A percentile compares a stretch with the other conserved stretches of the same genome.
Conservation (phyloP, 1,140 invertebrate genomes). For the Batillaria attramentaria region DNA sequence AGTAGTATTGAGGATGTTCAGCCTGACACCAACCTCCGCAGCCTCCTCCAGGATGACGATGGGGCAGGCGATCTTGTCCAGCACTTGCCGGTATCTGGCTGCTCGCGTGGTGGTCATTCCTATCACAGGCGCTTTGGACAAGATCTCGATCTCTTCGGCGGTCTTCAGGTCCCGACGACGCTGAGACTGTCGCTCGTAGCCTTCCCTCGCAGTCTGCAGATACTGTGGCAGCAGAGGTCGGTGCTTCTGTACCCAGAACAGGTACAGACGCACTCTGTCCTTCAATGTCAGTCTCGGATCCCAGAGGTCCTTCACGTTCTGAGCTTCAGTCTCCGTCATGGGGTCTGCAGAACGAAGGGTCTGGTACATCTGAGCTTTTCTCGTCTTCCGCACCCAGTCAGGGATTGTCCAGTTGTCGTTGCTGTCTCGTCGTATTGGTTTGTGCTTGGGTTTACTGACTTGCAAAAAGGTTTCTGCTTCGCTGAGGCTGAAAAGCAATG, state of each 20-base stretch:
- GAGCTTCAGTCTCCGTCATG: conserved; percentile 36
- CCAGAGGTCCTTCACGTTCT: conserved; percentile 30
- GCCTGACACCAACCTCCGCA: conserved; percentile 57
- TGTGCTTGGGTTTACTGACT: background rate
- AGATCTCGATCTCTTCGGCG: conserved; percentile 31
- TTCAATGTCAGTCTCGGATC: background rate
- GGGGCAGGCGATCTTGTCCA: conserved; percentile 48
- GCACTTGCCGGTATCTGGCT: conserved; percentile 43
- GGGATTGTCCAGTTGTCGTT: background rate
- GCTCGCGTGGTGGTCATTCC: conserved; percentile 68
- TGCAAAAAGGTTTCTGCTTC: background rate
- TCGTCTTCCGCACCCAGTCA: background rate
- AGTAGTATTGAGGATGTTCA: too few species aligned
- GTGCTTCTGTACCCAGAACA: conserved; percentile 28
- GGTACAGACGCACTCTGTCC: conserved; percentile 34
- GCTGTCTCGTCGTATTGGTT: background rate
- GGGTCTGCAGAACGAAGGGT: conserved; percentile 33
- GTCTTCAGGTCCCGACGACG: conserved; percentile 3
- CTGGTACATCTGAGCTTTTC: background rate
- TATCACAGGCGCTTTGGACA: conserved; percentile 36
- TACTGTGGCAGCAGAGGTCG: background rate
- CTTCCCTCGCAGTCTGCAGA: background rate
- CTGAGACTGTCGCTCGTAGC: background rate
- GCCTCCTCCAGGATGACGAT: conserved; percentile 66
- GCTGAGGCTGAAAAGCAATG: background rate